Conservation (phyloP, 53 echinoderm and acorn worm genomes). For the Apostichopus leukothele region DNA sequence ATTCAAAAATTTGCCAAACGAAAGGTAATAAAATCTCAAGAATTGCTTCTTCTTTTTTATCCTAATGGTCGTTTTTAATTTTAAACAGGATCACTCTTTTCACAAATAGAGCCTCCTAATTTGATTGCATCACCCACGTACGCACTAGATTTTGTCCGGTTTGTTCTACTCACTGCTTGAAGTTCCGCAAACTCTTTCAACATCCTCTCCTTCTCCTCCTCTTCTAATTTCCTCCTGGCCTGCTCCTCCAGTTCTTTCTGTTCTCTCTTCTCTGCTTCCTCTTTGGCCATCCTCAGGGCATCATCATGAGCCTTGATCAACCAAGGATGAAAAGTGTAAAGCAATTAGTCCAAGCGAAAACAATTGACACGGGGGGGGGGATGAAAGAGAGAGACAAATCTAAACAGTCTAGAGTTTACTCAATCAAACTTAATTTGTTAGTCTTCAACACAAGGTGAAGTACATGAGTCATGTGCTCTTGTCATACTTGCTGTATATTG, state of each 20-base stretch:
- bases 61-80: too few relatives aligned
- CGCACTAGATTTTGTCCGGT: too few relatives aligned
- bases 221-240: slow-evolving; percentile 55
- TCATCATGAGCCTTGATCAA: slow-evolving; percentile 55
- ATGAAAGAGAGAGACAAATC: too few relatives aligned
- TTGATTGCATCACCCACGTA: too few relatives aligned
- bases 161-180: slow-evolving; percentile 44
- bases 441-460: not conserved
- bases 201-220: slow-evolving; percentile 58
- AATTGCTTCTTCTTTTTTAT: too few relatives aligned
- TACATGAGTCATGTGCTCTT: not conserved
- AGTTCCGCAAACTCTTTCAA: slow-evolving; percentile 57
- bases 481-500: too few relatives aligned
- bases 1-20: too few relatives aligned
- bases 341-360: too few relatives aligned
- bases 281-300: slow-evolving; percentile 56
- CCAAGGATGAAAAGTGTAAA: not conserved
- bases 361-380: too few relatives aligned
- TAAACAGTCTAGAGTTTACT: not conserved
- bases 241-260: slow-evolving; percentile 63
- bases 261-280: slow-evolving; percentile 60
- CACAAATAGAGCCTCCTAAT: too few relatives aligned
- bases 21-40: too few relatives aligned
- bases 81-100: too few relatives aligned
- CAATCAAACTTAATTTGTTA: not conserved